Evolutionary conservation across 2,113 vertebrate species (phyloP).

Genomic region (Galeopterus variegatus): DNA sequence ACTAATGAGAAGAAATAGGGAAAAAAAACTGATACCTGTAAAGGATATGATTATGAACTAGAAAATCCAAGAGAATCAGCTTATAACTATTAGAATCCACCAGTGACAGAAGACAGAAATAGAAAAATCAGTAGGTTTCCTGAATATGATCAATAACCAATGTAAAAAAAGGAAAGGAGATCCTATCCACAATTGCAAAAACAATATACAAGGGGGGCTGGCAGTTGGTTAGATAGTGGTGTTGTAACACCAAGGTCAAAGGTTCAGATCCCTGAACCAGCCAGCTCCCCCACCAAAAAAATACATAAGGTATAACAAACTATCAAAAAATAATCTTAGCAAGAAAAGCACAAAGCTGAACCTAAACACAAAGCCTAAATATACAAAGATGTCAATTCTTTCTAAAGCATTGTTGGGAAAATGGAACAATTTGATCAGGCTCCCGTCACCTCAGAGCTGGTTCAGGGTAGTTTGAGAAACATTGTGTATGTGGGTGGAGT

Average conservation of each 20-base stretch:
- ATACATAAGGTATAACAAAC: constrained; percentile 13
- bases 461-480: too few species aligned
- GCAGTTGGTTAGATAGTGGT: too few species aligned
- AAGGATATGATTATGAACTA: constrained; percentile 11
- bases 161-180: constrained; percentile 1
- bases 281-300: too few species aligned
- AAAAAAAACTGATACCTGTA: neutral
- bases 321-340: constrained; percentile 27
- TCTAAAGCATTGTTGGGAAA: neutral
- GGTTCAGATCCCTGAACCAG: too few species aligned
- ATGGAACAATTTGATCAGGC: too few species aligned
- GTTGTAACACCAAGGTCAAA: too few species aligned
- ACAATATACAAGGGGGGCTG: neutral
- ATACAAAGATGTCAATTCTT: neutral
- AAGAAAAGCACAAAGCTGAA: constrained; percentile 44
- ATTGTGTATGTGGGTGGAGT: too few species aligned
- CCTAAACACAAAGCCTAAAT: neutral
- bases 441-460: too few species aligned
- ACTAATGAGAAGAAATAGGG: constrained; percentile 22
- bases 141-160: constrained; percentile 42
- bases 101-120: constrained; percentile 9
- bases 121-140: neutral
- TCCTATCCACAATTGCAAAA: constrained; percentile 55
- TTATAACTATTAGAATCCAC: constrained; percentile 14
- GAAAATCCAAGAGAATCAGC: constrained; percentile 42